phyloP scores from a whole-genome alignment of 2,888 invertebrate genomes.

The Parascotia fuliginaria region DNA sequence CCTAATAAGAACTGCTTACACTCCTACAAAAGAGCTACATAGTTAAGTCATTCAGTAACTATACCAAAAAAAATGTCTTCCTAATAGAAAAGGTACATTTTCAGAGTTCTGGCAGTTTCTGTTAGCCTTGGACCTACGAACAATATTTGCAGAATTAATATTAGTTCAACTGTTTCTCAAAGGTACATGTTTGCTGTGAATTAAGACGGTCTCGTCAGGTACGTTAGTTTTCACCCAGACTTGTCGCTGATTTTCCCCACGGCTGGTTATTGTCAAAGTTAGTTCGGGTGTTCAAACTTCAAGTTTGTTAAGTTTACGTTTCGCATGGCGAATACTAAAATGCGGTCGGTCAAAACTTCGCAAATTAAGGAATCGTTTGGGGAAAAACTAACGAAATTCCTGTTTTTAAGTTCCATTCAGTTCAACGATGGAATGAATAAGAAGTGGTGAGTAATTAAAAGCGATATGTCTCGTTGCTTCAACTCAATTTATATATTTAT shows the following conservation, averaged over 20 bases:
- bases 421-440: conserved; percentile 38
- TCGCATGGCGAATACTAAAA: conserved; percentile 64
- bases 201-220: conserved; percentile 28
- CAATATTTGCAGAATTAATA: conserved; percentile 1
- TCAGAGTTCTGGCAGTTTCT: too few species aligned
- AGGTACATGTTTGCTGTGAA: conserved; percentile 24
- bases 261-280: conserved; percentile 70
- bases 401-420: conserved; percentile 47
- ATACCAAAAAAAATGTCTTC: too few species aligned
- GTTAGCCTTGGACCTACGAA: background rate
- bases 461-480: conserved; percentile 31
- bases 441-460: conserved; percentile 42
- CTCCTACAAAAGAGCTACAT: too few species aligned
- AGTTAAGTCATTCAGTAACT: too few species aligned
- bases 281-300: conserved; percentile 37
- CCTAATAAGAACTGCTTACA: too few species aligned
- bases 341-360: conserved; percentile 50
- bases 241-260: conserved; percentile 54
- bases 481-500: conserved; percentile 13
- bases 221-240: conserved; percentile 21
- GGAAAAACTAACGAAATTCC: conserved; percentile 53
- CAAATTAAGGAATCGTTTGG: conserved; percentile 48
- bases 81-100: too few species aligned
- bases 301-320: conserved; percentile 61
- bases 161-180: background rate